These are phyloP conservation scores for Pollicipes pollicipes DNA, from an alignment of 1,140 invertebrate genomes.

Conservation along the genomic window DNA sequence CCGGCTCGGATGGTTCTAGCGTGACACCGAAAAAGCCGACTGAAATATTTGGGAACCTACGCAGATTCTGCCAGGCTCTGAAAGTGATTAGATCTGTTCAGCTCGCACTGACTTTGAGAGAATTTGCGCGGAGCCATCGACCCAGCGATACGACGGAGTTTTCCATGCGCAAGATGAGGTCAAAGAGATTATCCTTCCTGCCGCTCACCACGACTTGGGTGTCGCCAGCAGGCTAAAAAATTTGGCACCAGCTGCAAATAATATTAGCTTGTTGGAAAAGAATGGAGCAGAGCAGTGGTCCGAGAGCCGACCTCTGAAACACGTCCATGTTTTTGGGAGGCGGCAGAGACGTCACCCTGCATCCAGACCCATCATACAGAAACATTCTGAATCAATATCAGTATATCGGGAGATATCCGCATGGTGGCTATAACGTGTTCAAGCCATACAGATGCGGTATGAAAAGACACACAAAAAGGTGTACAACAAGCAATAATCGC, in stretches of 20 bases:
- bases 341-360: background rate
- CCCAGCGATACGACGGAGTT: background rate
- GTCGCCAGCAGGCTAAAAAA: background rate
- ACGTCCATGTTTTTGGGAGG: background rate
- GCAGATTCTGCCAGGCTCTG: no score
- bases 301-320: background rate
- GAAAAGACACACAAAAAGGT: no score
- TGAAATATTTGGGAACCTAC: background rate
- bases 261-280: background rate
- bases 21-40: background rate
- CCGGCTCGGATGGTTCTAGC: background rate
- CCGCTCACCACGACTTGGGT: background rate
- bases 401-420: no score
- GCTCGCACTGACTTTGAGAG: no score
- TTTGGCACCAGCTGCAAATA: background rate
- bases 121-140: background rate
- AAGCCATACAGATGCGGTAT: no score
- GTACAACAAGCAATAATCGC: no score
- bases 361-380: background rate
- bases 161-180: background rate
- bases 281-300: background rate
- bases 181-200: background rate
- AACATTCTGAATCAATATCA: background rate
- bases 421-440: no score
- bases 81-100: no score